phyloP scores from a whole-genome alignment of 2,888 invertebrate genomes.

The Nudaria mundana region DNA sequence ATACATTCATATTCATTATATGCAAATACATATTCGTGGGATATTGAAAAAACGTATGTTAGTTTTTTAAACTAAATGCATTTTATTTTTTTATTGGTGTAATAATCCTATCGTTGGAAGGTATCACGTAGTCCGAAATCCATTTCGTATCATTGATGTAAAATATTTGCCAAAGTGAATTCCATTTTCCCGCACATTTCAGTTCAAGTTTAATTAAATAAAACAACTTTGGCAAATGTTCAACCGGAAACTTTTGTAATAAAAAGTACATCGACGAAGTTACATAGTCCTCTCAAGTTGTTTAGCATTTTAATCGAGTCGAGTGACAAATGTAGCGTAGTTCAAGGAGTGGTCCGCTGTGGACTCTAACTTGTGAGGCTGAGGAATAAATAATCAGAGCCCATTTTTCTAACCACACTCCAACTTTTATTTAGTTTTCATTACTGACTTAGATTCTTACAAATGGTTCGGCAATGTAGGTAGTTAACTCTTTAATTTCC shows the following conservation, averaged over 20 bases:
- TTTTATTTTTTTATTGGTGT: no score
- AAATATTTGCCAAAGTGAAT: background rate
- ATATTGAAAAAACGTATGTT: no score
- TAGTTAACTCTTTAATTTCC: conserved; percentile 3
- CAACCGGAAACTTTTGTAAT: conserved; percentile 5
- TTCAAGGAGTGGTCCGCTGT: conserved; percentile 25
- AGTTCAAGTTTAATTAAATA: background rate
- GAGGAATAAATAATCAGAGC: conserved; percentile 20
- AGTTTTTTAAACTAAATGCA: no score
- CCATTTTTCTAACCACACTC: conserved; percentile 24
- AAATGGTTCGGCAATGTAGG: conserved; percentile 10
- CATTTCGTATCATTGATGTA: no score
- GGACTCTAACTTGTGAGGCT: conserved; percentile 30
- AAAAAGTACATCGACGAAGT: conserved; percentile 12
- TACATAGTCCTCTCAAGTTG: conserved; percentile 15
- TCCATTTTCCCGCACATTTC: background rate
- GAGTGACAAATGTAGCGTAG: conserved; percentile 38
- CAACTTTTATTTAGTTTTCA: conserved; percentile 16
- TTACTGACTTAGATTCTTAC: conserved; percentile 8
- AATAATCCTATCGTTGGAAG: no score
- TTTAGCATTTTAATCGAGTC: conserved; percentile 42
- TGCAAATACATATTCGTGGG: no score
- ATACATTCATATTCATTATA: no score
- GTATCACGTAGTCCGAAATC: no score
- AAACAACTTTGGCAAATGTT: background rate